Evolutionary conservation across 2,797 vertebrate genomes (phyloP).

Genomic region (Alectoris magna): DNA sequence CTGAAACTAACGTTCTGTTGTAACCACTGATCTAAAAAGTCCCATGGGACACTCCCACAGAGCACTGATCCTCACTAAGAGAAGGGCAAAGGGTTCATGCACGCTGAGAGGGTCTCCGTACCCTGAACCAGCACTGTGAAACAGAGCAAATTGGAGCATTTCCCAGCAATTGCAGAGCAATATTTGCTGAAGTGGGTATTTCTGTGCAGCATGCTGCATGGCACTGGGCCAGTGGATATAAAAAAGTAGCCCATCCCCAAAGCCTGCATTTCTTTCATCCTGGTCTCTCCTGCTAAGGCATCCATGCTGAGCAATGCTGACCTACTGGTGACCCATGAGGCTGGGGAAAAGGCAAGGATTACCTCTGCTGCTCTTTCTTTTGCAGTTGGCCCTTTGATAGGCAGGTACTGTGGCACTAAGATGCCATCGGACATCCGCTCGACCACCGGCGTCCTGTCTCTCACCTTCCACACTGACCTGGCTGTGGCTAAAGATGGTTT

Average conservation of each 20-base stretch:
- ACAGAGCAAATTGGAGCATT: neutral
- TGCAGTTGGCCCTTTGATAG: slow-evolving; percentile 95
- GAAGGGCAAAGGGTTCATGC: neutral
- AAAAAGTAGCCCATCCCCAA: neutral
- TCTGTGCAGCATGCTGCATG: neutral
- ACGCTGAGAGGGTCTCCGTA: neutral
- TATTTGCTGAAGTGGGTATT: slow-evolving; percentile 1
- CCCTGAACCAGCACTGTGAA: neutral
- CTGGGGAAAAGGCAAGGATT: neutral
- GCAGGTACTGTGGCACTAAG: slow-evolving; percentile 94
- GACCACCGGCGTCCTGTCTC: slow-evolving; percentile 92
- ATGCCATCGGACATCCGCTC: slow-evolving; percentile 95
- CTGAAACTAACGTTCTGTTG: neutral
- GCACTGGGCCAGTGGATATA: neutral
- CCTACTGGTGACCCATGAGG: neutral
- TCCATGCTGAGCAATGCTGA: neutral
- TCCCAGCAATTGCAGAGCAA: slow-evolving; percentile 33
- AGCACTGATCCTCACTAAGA: neutral
- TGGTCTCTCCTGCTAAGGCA: rapidly evolving
- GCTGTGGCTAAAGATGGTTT: slow-evolving; percentile 97
- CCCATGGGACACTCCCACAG: neutral
- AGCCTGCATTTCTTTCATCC: neutral
- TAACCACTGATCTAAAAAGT: slow-evolving; percentile 18
- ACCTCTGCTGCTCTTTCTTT: slow-evolving; percentile 39
- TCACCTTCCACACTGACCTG: slow-evolving; percentile 98